phyloP scores from a whole-genome alignment of 2,113 vertebrate species.

The Regulus satrapa region DNA sequence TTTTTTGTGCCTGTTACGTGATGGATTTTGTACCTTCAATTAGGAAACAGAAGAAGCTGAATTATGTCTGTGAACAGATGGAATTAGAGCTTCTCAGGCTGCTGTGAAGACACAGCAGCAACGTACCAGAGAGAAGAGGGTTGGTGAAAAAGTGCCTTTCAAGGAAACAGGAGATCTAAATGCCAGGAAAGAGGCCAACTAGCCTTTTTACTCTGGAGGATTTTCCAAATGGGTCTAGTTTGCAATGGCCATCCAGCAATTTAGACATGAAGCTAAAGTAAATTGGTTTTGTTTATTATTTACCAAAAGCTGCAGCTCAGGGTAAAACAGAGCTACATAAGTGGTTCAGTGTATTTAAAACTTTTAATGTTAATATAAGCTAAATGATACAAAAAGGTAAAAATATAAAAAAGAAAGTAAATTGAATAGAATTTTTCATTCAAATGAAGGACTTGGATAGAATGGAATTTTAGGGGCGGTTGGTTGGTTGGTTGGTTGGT shows the following conservation, averaged over 20 bases:
- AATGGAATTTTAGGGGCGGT: background rate
- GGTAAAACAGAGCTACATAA: background rate
- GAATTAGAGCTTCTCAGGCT: background rate
- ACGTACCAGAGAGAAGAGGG: background rate
- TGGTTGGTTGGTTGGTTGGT: background rate
- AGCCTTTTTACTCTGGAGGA: background rate
- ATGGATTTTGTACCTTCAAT: background rate
- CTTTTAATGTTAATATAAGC: background rate
- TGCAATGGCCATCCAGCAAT: background rate
- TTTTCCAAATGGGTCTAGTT: background rate
- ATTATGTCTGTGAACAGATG: background rate
- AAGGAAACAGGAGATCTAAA: background rate
- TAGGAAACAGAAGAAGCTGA: background rate
- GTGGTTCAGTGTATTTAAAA: background rate
- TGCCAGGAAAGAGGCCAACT: background rate
- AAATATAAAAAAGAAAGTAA: background rate
- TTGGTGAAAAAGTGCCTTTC: background rate
- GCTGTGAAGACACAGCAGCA: background rate
- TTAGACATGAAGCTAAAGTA: background rate
- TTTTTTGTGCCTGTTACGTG: background rate
- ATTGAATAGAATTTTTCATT: background rate
- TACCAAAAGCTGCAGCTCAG: background rate
- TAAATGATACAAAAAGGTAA: background rate
- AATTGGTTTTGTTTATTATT: background rate
- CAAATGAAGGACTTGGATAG: background rate